Evolutionary conservation across 1,140 invertebrate genomes (phyloP), one percentile per base, ranked within the genome.

Genomic region (Drosophila lacteicornis): DNA sequence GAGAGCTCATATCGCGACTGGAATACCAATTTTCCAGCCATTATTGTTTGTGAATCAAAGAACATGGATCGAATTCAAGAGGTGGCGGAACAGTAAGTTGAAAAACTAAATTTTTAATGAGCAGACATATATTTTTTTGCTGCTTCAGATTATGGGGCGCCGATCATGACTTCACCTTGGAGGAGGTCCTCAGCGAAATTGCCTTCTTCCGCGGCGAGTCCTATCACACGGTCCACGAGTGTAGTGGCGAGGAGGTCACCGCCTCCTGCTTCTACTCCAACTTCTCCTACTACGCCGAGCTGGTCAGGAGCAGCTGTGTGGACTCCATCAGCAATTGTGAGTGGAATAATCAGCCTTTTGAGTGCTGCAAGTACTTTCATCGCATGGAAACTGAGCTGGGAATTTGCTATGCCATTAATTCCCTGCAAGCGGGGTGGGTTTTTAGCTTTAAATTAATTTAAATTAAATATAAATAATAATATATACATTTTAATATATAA

Each of bases 1-100:
- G 96, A 96, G 69, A 96, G 95, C 2, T 95, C 94, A 2, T 96
- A 96, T 83, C 93, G 95, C 15, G 94, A 96, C 65, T 96, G 96
- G 95, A 92, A 95, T 70, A 95, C 95, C 0, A 82, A 95, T 27
- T 96, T 96, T 67, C 95, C 96, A 0, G 94, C 95, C 0, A 91
- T 96, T 45, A 94, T 94, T 22, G 94, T 96, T 15, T 96, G 95
- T 67, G 95, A 95, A 80, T 94, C 92, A 2, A 95, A 95, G 78
- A 95, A 95, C 68, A 93, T 94, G 75, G 92, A 94, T 66, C 93
- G 93, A 8, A 94, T 95, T 62, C 94, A 95, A 70, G 93, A 94
- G 84, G 92, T 95, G 58, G 94, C 95, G 4, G 95, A 95, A 79
- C 91, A 92, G 95, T 95, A 84, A 42, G 80, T 76, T 4, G 1